Percentiles rank a stretch among this genome's conserved stretches.
Conservation (phyloP, 2,113 vertebrate species). For the Phrynosoma blainvillii region DNA sequence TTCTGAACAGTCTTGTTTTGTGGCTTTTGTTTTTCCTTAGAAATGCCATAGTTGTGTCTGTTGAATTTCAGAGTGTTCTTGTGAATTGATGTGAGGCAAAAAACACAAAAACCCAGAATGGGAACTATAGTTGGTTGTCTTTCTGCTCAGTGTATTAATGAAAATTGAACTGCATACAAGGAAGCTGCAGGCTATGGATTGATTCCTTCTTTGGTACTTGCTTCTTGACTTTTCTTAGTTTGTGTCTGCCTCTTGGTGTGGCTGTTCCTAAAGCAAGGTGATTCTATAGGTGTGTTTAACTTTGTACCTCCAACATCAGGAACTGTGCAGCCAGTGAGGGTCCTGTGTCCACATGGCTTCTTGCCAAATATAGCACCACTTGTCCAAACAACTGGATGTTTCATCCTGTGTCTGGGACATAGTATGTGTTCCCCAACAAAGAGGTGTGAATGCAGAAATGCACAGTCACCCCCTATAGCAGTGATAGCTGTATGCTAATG, state of each 20-base stretch:
- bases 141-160: neutral
- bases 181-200: neutral
- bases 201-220: neutral
- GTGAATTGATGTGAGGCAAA: conserved; percentile 52
- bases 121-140: conserved; percentile 16
- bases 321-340: neutral
- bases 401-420: neutral
- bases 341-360: neutral
- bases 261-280: neutral
- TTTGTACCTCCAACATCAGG: neutral
- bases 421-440: neutral
- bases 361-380: neutral
- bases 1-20: conserved; percentile 13
- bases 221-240: neutral
- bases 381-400: neutral
- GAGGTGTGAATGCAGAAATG: neutral
- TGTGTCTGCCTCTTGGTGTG: neutral
- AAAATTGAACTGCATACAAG: neutral
- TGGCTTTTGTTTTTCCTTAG: conserved; percentile 35
- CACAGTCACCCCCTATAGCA: neutral
- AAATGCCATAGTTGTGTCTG: conserved; percentile 47
- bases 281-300: neutral
- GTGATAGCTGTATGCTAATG: no score
- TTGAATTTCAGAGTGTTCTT: conserved; percentile 25
- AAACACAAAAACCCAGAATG: neutral